These are phyloP conservation scores for Jacana jacana DNA, from an alignment of 2,113 vertebrate species.

Conservation along the genomic window DNA sequence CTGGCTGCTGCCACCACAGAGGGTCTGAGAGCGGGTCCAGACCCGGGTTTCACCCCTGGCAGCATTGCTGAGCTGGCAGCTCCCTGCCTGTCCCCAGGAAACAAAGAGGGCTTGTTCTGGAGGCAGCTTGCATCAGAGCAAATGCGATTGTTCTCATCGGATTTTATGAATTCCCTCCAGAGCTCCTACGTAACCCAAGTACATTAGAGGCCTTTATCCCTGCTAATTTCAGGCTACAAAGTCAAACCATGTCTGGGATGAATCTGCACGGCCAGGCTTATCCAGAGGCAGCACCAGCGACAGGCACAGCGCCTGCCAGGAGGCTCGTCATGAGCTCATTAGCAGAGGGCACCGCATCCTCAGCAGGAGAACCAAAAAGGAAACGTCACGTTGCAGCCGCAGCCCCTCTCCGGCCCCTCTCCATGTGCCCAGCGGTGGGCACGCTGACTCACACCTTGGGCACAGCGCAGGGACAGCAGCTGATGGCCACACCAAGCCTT, in stretches of 20 bases:
- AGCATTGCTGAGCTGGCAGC: neutral
- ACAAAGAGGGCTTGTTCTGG: conserved; percentile 10
- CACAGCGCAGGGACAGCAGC: neutral
- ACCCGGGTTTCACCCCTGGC: fast-evolving
- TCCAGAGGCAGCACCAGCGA: neutral
- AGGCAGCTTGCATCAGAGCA: conserved; percentile 33
- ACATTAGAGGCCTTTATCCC: conserved; percentile 34
- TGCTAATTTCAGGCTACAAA: conserved; percentile 37
- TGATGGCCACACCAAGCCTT: neutral
- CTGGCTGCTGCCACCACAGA: neutral
- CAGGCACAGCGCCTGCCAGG: neutral
- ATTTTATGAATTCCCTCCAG: conserved; percentile 31
- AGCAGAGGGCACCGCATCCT: neutral
- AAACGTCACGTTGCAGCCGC: neutral
- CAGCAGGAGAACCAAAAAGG: neutral
- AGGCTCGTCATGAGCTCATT: neutral
- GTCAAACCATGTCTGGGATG: neutral
- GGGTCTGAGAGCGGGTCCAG: neutral
- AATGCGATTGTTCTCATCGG: conserved; percentile 38
- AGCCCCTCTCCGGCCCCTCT: neutral
- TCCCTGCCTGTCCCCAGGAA: neutral
- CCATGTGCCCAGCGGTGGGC: neutral
- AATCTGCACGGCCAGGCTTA: conserved; percentile 2
- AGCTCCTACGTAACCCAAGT: neutral
- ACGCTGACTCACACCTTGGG: neutral